Evolutionary conservation across 2,113 vertebrate species (phyloP).

Genomic region (Dascyllus trimaculatus): DNA sequence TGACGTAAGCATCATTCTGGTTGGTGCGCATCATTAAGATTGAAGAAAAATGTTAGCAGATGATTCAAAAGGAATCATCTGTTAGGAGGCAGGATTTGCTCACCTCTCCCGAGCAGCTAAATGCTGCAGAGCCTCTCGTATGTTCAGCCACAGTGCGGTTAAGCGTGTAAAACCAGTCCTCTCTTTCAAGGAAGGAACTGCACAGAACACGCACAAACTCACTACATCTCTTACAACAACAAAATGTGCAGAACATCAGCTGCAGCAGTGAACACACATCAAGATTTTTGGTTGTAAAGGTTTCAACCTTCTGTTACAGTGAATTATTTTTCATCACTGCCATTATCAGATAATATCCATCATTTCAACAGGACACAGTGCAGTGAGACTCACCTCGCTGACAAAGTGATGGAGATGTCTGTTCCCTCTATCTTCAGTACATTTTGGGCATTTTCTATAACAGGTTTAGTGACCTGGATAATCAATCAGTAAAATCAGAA

Average conservation of each 20-base stretch:
- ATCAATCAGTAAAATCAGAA: conserved; percentile 14
- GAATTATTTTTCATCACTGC: too few relatives aligned
- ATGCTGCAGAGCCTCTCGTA: conserved; percentile 79
- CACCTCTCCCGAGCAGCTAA: conserved; percentile 78
- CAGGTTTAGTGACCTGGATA: conserved; percentile 91
- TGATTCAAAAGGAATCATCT: not conserved
- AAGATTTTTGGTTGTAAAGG: not conserved
- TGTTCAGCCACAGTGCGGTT: conserved; percentile 90
- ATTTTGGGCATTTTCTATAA: conserved; percentile 89
- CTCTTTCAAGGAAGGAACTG: conserved; percentile 94
- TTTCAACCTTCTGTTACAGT: not conserved
- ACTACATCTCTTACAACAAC: not conserved
- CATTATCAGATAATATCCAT: not conserved
- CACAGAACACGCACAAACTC: conserved; percentile 15
- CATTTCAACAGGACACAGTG: not conserved
- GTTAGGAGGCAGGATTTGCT: conserved; percentile 18
- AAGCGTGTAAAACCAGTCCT: conserved; percentile 95
- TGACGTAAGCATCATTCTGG: not conserved
- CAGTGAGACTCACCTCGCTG: conserved; percentile 88
- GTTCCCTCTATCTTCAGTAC: conserved; percentile 90
- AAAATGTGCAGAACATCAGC: too few relatives aligned
- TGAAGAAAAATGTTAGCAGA: not conserved
- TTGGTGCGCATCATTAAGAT: not conserved
- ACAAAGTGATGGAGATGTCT: conserved; percentile 90
- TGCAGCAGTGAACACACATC: not conserved